Evolutionary conservation across 2,113 vertebrate species (phyloP).

Genomic region (Boleophthalmus pectinirostris): DNA sequence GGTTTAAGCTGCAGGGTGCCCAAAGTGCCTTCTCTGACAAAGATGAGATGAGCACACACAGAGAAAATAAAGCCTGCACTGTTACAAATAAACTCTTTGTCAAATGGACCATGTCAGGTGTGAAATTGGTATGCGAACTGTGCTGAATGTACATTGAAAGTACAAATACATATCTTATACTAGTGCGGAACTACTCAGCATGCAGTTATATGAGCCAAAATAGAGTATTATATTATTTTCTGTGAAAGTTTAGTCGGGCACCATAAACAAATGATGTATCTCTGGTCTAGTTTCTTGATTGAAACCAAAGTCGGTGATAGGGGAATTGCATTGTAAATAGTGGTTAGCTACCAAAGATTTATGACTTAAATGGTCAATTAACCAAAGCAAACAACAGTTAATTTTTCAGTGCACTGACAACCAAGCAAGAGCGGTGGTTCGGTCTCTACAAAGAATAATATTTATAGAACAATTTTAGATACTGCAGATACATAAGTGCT

Average conservation of each 20-base stretch:
- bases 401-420: background rate
- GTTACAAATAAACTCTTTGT: conserved; percentile 8
- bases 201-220: background rate
- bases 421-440: background rate
- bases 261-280: background rate
- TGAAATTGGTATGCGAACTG: background rate
- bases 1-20: conserved; percentile 27
- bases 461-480: background rate
- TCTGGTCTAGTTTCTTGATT: background rate
- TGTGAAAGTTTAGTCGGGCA: background rate
- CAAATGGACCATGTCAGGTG: background rate
- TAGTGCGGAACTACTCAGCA: background rate
- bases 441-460: background rate
- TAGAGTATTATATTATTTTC: background rate
- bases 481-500: background rate
- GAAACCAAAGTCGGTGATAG: background rate
- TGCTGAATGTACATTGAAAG: background rate
- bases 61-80: conserved; percentile 15
- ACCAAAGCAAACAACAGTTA: background rate
- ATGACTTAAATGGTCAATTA: background rate
- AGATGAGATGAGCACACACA: conserved; percentile 30
- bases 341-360: background rate
- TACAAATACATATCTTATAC: background rate
- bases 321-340: background rate
- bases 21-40: conserved; percentile 33